Percentiles rank a stretch among this genome's conserved stretches.
Evolutionary conservation across 2,113 vertebrate species (phyloP).

Genomic region (Erythrocercus mccallii): DNA sequence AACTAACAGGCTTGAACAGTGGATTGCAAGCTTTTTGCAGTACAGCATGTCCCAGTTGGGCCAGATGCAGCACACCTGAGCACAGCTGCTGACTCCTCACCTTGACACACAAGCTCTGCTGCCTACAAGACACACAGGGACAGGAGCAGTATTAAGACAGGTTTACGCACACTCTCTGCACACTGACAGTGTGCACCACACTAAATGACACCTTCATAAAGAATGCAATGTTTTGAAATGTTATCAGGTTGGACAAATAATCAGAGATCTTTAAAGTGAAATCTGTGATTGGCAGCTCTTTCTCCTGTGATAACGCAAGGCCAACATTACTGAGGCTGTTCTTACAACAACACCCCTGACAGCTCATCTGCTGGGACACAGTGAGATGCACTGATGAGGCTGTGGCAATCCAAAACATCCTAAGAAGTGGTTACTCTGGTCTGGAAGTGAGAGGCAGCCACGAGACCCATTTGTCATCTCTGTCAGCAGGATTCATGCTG

Average conservation of each 20-base stretch:
- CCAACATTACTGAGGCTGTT: neutral
- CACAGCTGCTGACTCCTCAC: neutral
- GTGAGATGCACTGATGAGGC: neutral
- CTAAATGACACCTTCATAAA: neutral
- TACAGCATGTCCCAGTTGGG: neutral
- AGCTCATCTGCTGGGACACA: neutral
- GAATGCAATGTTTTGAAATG: neutral
- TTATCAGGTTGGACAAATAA: neutral
- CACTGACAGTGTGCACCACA: neutral
- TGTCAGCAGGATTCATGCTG: neutral
- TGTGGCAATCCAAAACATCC: neutral
- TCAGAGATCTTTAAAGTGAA: neutral
- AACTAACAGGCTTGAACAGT: neutral
- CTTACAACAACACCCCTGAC: neutral
- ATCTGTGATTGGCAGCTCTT: neutral
- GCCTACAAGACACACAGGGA: neutral
- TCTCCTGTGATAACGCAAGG: neutral
- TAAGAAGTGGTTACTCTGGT: neutral
- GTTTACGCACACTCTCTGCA: neutral
- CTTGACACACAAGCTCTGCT: neutral
- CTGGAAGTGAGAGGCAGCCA: neutral
- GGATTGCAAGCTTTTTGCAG: neutral
- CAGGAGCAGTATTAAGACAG: accelerated
- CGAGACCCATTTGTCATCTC: neutral
- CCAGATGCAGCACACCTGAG: neutral